A percentile compares a stretch with the other conserved stretches of the same genome.
phyloP scores from a whole-genome alignment of 2,113 vertebrate species.

The Toxostoma redivivum region DNA sequence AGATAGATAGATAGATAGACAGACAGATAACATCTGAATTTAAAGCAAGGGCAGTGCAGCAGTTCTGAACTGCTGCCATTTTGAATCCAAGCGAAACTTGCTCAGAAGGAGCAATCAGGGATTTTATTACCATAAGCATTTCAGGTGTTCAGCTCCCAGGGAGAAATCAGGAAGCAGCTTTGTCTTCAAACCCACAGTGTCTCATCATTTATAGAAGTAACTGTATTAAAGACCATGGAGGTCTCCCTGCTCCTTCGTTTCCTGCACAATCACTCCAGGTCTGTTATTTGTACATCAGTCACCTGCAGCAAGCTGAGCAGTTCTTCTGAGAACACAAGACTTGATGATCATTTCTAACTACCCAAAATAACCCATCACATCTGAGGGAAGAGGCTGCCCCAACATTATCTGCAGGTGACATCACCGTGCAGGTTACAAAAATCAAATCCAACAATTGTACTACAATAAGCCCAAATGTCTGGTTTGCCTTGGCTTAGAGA shows the following conservation, averaged over 20 bases:
- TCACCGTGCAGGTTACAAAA: not conserved
- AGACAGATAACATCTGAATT: not conserved
- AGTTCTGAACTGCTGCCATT: not conserved
- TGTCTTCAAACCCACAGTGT: not conserved
- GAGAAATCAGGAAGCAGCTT: not conserved
- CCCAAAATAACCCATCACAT: not conserved
- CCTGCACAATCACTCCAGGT: not conserved
- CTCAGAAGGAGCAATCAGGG: not conserved
- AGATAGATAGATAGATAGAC: not conserved
- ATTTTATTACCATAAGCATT: not conserved
- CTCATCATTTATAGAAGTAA: not conserved
- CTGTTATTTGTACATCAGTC: not conserved
- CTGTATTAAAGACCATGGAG: not conserved
- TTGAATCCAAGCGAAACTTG: not conserved
- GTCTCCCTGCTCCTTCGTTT: not conserved
- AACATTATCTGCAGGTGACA: not conserved
- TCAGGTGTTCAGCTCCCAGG: not conserved
- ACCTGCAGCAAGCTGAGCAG: not conserved
- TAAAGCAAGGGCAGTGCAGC: not conserved
- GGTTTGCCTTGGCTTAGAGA: not conserved
- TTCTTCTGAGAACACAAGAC: not conserved
- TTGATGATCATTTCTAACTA: not conserved
- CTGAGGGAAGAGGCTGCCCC: not conserved
- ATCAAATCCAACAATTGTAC: not conserved
- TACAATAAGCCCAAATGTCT: not conserved